Conservation (phyloP, 2,888 invertebrate genomes). For the Cheilosia pagana region DNA sequence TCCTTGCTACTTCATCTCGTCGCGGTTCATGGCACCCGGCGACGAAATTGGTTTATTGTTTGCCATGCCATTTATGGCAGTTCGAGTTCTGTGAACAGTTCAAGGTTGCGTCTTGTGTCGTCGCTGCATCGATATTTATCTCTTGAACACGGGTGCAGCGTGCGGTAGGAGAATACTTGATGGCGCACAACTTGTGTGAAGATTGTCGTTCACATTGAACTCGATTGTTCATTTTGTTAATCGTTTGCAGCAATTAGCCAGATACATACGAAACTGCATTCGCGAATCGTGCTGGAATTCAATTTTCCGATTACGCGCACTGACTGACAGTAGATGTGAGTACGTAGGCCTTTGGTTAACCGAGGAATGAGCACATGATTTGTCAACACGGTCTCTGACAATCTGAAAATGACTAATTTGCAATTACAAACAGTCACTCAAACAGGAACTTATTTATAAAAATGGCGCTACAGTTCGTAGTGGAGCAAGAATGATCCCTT, state of each 20-base stretch:
- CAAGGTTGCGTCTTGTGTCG: slow-evolving; percentile 47
- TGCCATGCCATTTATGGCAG: slow-evolving; percentile 51
- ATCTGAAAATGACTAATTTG: too few species aligned
- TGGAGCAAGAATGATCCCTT: too few species aligned
- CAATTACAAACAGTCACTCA: too few species aligned
- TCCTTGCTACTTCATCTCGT: slow-evolving; percentile 26
- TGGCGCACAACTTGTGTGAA: not conserved
- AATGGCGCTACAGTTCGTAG: too few species aligned
- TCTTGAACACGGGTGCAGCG: not conserved
- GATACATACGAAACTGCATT: not conserved
- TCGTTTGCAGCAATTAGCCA: not conserved
- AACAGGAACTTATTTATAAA: too few species aligned
- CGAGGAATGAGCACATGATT: too few species aligned
- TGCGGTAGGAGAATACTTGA: not conserved
- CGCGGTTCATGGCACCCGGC: not conserved
- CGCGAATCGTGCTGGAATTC: not conserved
- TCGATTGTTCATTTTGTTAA: slow-evolving; percentile 4
- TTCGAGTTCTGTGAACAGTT: slow-evolving; percentile 49
- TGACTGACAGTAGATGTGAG: too few species aligned
- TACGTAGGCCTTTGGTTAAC: too few species aligned
- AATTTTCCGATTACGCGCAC: not conserved
- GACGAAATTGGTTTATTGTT: slow-evolving; percentile 16
- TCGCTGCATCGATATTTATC: slow-evolving; percentile 12
- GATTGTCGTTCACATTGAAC: slow-evolving; percentile 56
- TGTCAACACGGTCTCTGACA: too few species aligned